Evolutionary conservation across 2,113 vertebrate species (phyloP).

Genomic region (Shinisaurus crocodilurus): DNA sequence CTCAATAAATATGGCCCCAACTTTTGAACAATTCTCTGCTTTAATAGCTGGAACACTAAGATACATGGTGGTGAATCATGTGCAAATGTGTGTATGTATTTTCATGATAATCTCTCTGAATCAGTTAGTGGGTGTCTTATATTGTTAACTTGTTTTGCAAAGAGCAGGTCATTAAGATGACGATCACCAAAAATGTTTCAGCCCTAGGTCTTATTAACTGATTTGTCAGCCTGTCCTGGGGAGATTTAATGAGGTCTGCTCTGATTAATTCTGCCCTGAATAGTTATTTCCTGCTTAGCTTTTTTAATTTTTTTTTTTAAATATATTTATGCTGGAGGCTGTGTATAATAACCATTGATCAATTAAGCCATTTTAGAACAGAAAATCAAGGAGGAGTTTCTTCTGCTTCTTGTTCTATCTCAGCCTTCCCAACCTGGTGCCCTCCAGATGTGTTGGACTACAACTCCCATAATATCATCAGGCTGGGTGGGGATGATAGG

Average conservation of each 20-base stretch:
- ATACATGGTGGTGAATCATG: accelerated
- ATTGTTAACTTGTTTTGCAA: background rate
- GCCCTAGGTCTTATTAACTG: conserved; percentile 58
- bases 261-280: conserved; percentile 57
- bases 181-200: conserved; percentile 45
- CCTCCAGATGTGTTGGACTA: background rate
- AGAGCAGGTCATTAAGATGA: conserved; percentile 46
- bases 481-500: background rate
- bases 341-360: conserved; percentile 51
- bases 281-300: conserved; percentile 45
- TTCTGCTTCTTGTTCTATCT: conserved; percentile 2
- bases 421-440: background rate
- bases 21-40: background rate
- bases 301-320: conserved; percentile 32
- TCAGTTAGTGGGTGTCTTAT: background rate
- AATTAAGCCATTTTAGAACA: conserved; percentile 27
- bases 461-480: background rate
- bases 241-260: conserved; percentile 66
- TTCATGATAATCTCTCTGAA: background rate
- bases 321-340: conserved; percentile 64
- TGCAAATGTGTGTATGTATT: background rate
- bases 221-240: conserved; percentile 56
- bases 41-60: background rate
- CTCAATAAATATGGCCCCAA: background rate
- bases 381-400: background rate